Evolutionary conservation across 2,113 vertebrate genomes (phyloP).

Genomic region (zebrafish (Danio rerio)): DNA sequence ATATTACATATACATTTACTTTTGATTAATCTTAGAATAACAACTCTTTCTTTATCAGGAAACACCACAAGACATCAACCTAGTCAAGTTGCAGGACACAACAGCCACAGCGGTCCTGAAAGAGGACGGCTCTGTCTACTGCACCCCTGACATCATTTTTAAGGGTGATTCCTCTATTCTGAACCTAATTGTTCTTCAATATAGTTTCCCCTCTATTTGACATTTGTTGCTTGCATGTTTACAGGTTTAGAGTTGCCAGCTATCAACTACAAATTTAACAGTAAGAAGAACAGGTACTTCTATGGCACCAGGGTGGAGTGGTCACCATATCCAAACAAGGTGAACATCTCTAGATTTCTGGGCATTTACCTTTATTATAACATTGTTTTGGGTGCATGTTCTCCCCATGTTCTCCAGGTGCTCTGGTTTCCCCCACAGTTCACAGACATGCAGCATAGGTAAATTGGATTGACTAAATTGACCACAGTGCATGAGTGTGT

Average conservation of each 20-base stretch:
- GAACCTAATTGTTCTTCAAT: not conserved
- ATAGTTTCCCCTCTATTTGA: not conserved
- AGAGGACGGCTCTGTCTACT: conserved; percentile 82
- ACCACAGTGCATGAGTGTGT: no score
- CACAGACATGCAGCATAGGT: no score
- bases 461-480: no score
- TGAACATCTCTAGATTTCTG: conserved; percentile 58
- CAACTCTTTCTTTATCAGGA: conserved; percentile 71
- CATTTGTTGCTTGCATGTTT: not conserved
- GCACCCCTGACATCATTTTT: conserved; percentile 79
- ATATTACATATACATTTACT: not conserved
- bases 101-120: conserved; percentile 81
- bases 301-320: conserved; percentile 83
- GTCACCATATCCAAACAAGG: conserved; percentile 86
- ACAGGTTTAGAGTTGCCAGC: conserved; percentile 90
- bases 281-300: conserved; percentile 84
- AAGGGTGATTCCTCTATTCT: conserved; percentile 75
- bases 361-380: not conserved
- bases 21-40: not conserved
- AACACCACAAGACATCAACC: conserved; percentile 76
- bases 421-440: no score
- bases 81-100: conserved; percentile 79
- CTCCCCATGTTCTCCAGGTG: no score
- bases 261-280: conserved; percentile 89
- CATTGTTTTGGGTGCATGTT: not conserved